Conservation (phyloP, 2,797 vertebrate species). For the Orientallactaga sibirica region DNA sequence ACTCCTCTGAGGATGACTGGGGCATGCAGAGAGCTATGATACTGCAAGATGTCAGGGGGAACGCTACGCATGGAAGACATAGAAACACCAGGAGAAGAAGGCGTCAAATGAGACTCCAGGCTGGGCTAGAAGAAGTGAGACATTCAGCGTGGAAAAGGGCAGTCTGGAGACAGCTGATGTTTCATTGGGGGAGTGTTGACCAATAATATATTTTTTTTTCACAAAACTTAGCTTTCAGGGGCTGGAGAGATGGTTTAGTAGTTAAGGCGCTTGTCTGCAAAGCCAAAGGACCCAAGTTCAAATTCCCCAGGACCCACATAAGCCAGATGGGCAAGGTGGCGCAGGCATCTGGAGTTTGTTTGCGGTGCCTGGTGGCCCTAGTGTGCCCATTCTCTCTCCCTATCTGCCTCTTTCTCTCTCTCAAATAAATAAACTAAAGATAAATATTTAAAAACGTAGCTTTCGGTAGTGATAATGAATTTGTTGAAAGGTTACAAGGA, state of each 20-base stretch:
- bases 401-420: too few species aligned
- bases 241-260: too few species aligned
- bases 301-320: too few species aligned
- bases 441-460: neutral
- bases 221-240: constrained; percentile 5
- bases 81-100: neutral
- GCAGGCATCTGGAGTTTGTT: too few species aligned
- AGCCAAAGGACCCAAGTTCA: too few species aligned
- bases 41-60: neutral
- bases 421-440: too few species aligned
- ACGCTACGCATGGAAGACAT: neutral
- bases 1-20: neutral
- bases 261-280: too few species aligned
- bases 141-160: neutral
- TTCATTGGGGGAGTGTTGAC: neutral
- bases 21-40: rapidly evolving
- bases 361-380: too few species aligned
- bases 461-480: neutral
- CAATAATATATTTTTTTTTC: neutral
- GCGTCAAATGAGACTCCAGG: neutral
- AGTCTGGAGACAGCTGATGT: neutral
- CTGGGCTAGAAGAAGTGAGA: neutral
- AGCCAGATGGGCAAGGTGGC: too few species aligned
- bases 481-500: neutral
- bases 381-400: too few species aligned